Percentiles rank a stretch among this genome's conserved stretches.
Conservation (phyloP, 1,140 invertebrate species). For the Bombus consobrinus region DNA sequence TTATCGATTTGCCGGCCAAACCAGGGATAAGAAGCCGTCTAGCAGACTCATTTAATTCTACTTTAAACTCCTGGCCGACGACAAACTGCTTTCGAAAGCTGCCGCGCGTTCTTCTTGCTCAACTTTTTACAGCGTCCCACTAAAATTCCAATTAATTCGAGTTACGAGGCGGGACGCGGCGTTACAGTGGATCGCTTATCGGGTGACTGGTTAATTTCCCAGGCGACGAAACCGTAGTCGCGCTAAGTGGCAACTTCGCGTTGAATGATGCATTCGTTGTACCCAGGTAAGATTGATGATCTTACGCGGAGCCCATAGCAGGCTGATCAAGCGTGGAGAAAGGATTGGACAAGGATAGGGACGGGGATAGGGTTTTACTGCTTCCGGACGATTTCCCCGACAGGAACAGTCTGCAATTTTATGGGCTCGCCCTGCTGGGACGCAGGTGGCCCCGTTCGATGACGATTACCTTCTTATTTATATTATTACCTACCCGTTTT, state of each 20-base stretch:
- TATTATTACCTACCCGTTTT: not conserved
- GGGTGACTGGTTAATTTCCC: constrained; percentile 59
- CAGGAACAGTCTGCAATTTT: constrained; percentile 21
- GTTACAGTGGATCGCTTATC: constrained; percentile 24
- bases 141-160: constrained; percentile 40
- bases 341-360: constrained; percentile 28
- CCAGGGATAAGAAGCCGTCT: too few species aligned
- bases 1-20: too few species aligned
- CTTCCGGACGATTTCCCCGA: constrained; percentile 43
- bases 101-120: not conserved
- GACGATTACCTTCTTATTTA: not conserved
- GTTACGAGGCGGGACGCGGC: not conserved
- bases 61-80: not conserved
- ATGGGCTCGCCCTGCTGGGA: not conserved
- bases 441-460: not conserved
- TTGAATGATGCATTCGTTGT: constrained; percentile 52
- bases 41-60: not conserved
- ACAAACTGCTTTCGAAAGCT: not conserved
- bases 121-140: too few species aligned
- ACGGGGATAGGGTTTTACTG: constrained; percentile 39
- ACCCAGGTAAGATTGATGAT: constrained; percentile 53
- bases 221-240: constrained; percentile 48
- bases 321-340: constrained; percentile 49
- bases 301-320: not conserved
- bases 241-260: constrained; percentile 29